Evolutionary conservation across 1,140 invertebrate species (phyloP).

Genomic region (Drosophila aff.): DNA sequence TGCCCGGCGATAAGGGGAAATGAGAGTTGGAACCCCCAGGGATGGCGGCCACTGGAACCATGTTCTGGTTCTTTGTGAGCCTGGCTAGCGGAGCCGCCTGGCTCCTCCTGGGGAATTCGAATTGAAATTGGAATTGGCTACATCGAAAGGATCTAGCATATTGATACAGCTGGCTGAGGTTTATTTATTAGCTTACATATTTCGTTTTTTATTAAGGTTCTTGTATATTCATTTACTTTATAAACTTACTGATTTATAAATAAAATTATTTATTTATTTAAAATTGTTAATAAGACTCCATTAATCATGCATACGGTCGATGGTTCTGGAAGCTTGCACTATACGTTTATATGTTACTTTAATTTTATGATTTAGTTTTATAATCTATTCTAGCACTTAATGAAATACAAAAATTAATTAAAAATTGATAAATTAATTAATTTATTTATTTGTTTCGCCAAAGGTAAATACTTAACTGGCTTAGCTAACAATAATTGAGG

Average conservation of each 20-base stretch:
- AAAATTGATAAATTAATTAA: no score
- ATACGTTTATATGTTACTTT: no score
- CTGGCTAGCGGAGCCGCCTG: not conserved
- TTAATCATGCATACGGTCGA: no score
- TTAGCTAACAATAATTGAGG: no score
- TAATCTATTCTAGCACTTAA: no score
- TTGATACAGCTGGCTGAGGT: not conserved
- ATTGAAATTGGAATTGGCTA: not conserved
- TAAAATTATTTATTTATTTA: no score
- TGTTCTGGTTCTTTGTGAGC: constrained; percentile 17
- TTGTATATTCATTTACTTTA: not conserved
- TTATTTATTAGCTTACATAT: not conserved
- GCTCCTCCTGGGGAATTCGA: constrained; percentile 8
- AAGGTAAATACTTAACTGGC: no score
- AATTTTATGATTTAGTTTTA: no score
- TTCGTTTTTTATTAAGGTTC: not conserved
- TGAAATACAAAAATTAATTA: no score
- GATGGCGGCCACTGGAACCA: not conserved
- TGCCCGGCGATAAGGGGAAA: constrained; percentile 41
- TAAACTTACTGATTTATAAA: not conserved
- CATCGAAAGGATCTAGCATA: not conserved
- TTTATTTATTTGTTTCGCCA: no score
- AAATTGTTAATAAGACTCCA: no score
- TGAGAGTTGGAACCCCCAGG: constrained; percentile 16
- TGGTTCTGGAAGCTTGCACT: no score